Percentiles rank a stretch among this genome's conserved stretches.
These are phyloP conservation scores for Urocolius indicus DNA, from an alignment of 2,113 vertebrate genomes.

Conservation along the genomic window DNA sequence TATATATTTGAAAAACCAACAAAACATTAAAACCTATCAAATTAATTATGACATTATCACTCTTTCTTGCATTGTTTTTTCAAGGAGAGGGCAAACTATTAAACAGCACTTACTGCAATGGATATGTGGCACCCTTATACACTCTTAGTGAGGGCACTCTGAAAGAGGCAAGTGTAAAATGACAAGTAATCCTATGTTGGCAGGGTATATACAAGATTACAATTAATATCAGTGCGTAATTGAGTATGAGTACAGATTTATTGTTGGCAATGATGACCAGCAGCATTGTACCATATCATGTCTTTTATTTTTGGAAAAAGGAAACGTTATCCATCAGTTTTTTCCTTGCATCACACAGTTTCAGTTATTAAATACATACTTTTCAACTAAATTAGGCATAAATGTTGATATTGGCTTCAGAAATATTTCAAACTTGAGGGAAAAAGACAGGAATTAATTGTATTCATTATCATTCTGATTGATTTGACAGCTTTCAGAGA, in stretches of 20 bases:
- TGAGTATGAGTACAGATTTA: neutral
- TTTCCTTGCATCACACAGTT: neutral
- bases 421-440: neutral
- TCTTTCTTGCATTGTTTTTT: neutral
- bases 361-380: conserved; percentile 1
- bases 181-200: neutral
- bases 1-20: neutral
- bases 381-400: neutral
- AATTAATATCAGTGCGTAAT: neutral
- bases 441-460: neutral
- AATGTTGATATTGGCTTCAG: neutral
- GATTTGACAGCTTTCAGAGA: neutral
- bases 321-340: neutral
- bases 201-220: neutral
- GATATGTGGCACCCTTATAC: neutral
- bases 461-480: neutral
- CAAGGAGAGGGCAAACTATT: neutral
- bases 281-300: neutral
- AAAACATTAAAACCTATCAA: neutral
- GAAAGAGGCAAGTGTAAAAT: neutral
- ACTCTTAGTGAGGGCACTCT: neutral
- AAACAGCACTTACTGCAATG: neutral
- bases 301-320: neutral
- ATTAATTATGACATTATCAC: neutral
- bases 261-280: neutral